A percentile compares a stretch with the other conserved stretches of the same genome.
Conservation (phyloP, 2,113 vertebrate genomes). For the Dasyornis broadbenti region DNA sequence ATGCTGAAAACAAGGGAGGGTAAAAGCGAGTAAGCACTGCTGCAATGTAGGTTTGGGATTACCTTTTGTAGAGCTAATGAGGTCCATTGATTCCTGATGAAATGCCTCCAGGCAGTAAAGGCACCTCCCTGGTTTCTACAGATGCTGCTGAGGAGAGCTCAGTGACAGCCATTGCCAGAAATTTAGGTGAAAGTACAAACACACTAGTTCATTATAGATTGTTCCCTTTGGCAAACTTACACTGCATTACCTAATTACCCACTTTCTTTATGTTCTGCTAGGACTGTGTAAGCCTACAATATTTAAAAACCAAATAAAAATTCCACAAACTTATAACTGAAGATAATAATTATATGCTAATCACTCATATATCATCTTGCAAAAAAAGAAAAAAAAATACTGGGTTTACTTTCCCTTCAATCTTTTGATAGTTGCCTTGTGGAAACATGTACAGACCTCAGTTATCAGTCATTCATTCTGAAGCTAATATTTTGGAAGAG, state of each 20-base stretch:
- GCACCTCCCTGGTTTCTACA: background rate
- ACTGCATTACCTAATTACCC: background rate
- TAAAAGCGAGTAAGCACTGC: background rate
- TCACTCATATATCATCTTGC: background rate
- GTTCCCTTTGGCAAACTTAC: fast-evolving
- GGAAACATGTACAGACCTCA: background rate
- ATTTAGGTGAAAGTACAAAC: background rate
- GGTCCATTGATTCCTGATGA: background rate
- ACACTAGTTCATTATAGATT: fast-evolving
- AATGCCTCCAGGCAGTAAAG: background rate
- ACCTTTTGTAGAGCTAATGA: background rate
- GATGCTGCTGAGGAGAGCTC: background rate
- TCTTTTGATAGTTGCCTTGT: background rate
- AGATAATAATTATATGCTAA: background rate
- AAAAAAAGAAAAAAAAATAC: background rate
- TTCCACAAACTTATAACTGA: background rate
- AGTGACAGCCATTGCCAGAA: background rate
- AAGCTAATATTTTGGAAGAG: background rate
- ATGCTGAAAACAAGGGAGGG: background rate
- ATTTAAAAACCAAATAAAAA: background rate
- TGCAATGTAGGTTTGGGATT: background rate
- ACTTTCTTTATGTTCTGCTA: background rate
- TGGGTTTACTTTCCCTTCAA: background rate
- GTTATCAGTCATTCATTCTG: background rate
- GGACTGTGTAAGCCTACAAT: background rate